A percentile compares a stretch with the other conserved stretches of the same genome.
These are phyloP conservation scores for Mastacembelus armatus DNA, from an alignment of 2,797 vertebrate genomes.

Conservation along the genomic window DNA sequence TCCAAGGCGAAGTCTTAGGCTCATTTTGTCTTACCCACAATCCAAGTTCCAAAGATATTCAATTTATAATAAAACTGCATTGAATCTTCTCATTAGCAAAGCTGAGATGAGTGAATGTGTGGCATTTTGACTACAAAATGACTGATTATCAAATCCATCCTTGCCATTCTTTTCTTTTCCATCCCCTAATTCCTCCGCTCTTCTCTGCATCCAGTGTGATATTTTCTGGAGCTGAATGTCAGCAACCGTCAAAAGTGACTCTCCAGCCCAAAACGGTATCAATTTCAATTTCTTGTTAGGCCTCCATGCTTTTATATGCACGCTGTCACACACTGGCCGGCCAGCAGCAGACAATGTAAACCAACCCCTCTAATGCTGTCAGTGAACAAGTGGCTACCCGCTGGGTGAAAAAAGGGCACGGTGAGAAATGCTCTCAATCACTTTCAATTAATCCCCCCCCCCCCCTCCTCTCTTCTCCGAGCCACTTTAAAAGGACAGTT, in stretches of 20 bases:
- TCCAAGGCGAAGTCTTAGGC: too few species aligned
- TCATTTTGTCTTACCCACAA: too few species aligned
- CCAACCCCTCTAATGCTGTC: conserved; percentile 85
- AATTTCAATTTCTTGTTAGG: conserved; percentile 77
- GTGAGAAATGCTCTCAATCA: conserved; percentile 83
- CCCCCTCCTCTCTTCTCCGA: conserved; percentile 46
- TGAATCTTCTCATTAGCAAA: too few species aligned
- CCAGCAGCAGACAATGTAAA: conserved; percentile 77
- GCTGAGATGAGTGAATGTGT: too few species aligned
- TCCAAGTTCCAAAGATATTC: too few species aligned
- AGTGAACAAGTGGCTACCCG: conserved; percentile 83
- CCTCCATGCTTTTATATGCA: conserved; percentile 34
- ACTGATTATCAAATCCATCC: too few species aligned
- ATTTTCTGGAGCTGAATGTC: conserved; percentile 72
- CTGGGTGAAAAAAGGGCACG: conserved; percentile 84
- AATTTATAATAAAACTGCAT: too few species aligned
- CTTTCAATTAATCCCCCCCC: conserved; percentile 76
- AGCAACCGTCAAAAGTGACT: conserved; percentile 62
- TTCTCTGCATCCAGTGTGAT: conserved; percentile 62
- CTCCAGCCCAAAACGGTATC: conserved; percentile 63
- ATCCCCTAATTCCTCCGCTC: conserved; percentile 22
- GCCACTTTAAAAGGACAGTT: conserved; percentile 70
- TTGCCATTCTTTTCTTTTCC: too few species aligned
- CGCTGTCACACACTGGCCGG: conserved; percentile 42
- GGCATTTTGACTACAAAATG: too few species aligned